Percentiles rank a stretch among this genome's conserved stretches.
Conservation (phyloP, 2,113 vertebrate genomes). For the Zosterops lateralis region DNA sequence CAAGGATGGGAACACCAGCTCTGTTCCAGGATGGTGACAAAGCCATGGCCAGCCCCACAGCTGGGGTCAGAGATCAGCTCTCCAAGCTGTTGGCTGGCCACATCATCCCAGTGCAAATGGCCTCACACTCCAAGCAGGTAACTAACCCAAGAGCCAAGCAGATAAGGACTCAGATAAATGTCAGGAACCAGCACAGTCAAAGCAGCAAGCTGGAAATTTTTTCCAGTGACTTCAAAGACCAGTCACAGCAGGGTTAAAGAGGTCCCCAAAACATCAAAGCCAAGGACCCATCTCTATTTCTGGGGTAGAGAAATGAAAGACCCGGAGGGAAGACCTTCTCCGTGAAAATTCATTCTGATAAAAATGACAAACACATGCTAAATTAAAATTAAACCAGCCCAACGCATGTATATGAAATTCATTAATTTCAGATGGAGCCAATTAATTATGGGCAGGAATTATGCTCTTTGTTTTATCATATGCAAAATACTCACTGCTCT, state of each 20-base stretch:
- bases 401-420: neutral
- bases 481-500: neutral
- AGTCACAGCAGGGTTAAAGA: neutral
- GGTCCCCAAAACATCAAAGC: constrained; percentile 19
- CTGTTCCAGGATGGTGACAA: neutral
- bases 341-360: constrained; percentile 46
- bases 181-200: neutral
- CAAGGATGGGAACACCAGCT: neutral
- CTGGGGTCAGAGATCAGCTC: neutral
- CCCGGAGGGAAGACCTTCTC: constrained; percentile 25
- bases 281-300: neutral
- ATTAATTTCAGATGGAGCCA: constrained; percentile 60
- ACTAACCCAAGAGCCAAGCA: neutral
- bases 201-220: neutral
- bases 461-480: constrained; percentile 32
- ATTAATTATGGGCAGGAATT: constrained; percentile 58
- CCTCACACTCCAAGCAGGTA: neutral
- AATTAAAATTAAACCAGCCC: constrained; percentile 52
- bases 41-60: neutral
- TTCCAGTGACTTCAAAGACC: neutral
- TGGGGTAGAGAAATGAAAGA: neutral
- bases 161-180: neutral
- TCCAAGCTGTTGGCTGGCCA: neutral
- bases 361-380: constrained; percentile 53
- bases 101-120: accelerated